phyloP scores from a whole-genome alignment of 2,797 vertebrate species.

The Macroramphosus scolopax region DNA sequence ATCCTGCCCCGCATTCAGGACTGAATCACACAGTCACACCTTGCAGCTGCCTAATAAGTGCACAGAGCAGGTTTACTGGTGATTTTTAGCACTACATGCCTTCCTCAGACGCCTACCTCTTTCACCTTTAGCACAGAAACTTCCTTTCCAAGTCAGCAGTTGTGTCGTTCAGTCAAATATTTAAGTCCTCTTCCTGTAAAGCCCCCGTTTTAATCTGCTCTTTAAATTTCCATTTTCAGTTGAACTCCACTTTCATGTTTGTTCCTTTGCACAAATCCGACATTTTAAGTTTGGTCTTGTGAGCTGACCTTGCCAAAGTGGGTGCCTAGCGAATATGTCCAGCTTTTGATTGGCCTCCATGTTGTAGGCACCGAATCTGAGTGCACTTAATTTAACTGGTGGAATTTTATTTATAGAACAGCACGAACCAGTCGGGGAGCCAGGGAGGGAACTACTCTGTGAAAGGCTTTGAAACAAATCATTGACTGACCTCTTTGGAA shows the following conservation, averaged over 20 bases:
- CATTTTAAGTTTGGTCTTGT: too few relatives aligned
- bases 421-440: constrained; percentile 42
- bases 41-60: constrained; percentile 10
- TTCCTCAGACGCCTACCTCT: constrained; percentile 10
- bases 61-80: constrained; percentile 20
- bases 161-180: too few relatives aligned
- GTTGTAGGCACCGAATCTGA: constrained; percentile 48
- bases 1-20: constrained; percentile 7
- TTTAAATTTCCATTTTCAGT: constrained; percentile 23
- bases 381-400: constrained; percentile 72
- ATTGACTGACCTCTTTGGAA: constrained; percentile 27
- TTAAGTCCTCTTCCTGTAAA: neutral
- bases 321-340: constrained; percentile 24
- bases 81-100: constrained; percentile 2
- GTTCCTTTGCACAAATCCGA: constrained; percentile 5
- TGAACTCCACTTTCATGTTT: constrained; percentile 1
- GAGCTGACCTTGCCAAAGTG: constrained; percentile 15
- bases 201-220: neutral
- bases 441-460: constrained; percentile 13
- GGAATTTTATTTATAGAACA: constrained; percentile 74
- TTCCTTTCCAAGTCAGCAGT: too few relatives aligned
- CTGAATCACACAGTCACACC: constrained; percentile 20
- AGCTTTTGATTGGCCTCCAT: constrained; percentile 41
- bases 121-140: constrained; percentile 15
- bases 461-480: constrained; percentile 29